These are phyloP conservation scores for Falco berigora DNA, from an alignment of 2,797 vertebrate genomes.

Conservation along the genomic window DNA sequence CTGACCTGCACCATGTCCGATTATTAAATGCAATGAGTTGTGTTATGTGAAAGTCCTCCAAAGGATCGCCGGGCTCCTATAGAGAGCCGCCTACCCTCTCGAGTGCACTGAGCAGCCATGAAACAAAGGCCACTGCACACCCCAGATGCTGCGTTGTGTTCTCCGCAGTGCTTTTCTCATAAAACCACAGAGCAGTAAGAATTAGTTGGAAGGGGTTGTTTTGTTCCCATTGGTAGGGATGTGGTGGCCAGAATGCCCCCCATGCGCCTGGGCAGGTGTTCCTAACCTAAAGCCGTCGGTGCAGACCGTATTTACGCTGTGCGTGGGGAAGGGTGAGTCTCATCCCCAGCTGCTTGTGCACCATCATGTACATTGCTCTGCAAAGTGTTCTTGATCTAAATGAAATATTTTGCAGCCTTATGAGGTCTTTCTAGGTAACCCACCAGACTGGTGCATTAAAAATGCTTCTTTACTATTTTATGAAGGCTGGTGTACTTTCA, in stretches of 20 bases:
- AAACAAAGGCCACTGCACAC: not conserved
- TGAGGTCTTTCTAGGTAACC: not conserved
- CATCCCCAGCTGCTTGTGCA: not conserved
- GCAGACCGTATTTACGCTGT: not conserved
- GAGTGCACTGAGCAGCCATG: not conserved
- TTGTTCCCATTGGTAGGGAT: not conserved
- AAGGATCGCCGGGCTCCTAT: rapidly evolving
- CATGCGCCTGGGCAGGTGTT: rapidly evolving
- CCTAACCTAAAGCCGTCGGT: not conserved
- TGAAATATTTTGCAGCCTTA: not conserved
- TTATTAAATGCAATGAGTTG: not conserved
- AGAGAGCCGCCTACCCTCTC: not conserved
- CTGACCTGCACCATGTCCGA: too few species aligned
- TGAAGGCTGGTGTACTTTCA: not conserved
- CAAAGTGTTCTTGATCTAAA: not conserved
- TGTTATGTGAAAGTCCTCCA: not conserved
- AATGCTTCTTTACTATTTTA: not conserved
- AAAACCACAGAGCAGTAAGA: not conserved
- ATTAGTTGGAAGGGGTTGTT: not conserved
- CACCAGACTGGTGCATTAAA: not conserved
- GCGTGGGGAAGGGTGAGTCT: too few species aligned
- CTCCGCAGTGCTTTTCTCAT: not conserved
- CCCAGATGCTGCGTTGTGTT: not conserved
- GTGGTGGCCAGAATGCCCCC: not conserved
- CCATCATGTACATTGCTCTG: rapidly evolving